Evolutionary conservation across 2,797 vertebrate genomes (phyloP).

Genomic region (Arrhamphus sclerolepis): DNA sequence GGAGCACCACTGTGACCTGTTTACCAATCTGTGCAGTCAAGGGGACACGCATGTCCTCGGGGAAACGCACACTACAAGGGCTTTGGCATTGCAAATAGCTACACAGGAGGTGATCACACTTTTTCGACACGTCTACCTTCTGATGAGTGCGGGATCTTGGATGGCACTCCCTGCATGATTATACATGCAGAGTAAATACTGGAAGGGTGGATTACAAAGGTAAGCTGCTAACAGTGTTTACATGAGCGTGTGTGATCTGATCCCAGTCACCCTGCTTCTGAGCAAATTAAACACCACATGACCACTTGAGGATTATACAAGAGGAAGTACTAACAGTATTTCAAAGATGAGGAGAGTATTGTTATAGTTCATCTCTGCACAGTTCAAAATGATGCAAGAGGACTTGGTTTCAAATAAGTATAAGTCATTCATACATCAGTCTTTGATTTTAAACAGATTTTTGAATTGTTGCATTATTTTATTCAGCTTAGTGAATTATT

Average conservation of each 20-base stretch:
- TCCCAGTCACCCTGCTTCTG: slow-evolving; percentile 20
- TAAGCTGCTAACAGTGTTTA: slow-evolving; percentile 67
- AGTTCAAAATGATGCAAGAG: not conserved
- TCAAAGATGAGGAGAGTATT: not conserved
- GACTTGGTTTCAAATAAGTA: slow-evolving; percentile 7
- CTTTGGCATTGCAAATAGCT: slow-evolving; percentile 69
- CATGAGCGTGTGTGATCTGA: slow-evolving; percentile 50
- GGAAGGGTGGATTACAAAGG: slow-evolving; percentile 58
- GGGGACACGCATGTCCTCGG: slow-evolving; percentile 49
- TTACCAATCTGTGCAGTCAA: slow-evolving; percentile 54
- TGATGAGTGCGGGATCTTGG: slow-evolving; percentile 32
- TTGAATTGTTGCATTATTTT: not conserved
- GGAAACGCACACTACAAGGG: slow-evolving; percentile 40
- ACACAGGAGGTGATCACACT: slow-evolving; percentile 52
- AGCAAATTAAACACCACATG: slow-evolving; percentile 42
- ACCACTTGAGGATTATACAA: slow-evolving; percentile 48
- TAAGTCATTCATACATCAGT: slow-evolving; percentile 1
- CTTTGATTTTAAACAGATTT: not conserved
- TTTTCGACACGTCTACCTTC: slow-evolving; percentile 41
- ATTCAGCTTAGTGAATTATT: not conserved
- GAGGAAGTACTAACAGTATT: slow-evolving; percentile 9
- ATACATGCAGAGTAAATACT: slow-evolving; percentile 57
- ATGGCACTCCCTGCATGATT: slow-evolving; percentile 23
- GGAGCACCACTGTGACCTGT: slow-evolving; percentile 55
- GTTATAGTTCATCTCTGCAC: not conserved